Evolutionary conservation across 2,113 vertebrate genomes (phyloP).

Genomic region (Orcinus orca): DNA sequence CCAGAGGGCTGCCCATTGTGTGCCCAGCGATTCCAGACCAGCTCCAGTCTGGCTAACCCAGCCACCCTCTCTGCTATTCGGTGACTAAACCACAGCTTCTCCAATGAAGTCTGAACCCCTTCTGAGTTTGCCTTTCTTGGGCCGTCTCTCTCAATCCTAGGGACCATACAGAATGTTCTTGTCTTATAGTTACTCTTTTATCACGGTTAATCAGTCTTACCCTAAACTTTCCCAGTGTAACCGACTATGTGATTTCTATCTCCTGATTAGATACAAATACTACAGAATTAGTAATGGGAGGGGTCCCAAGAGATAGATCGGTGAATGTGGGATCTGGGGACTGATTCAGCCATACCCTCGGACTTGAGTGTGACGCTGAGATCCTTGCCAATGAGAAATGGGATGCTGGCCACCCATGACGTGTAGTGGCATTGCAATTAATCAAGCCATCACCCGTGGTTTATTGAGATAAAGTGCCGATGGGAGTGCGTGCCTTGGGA

Average conservation of each 20-base stretch:
- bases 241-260: neutral
- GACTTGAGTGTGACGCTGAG: neutral
- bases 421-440: too few species aligned
- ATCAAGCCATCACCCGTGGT: neutral
- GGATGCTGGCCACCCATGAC: neutral
- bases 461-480: neutral
- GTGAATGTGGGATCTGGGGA: neutral
- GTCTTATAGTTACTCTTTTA: neutral
- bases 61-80: neutral
- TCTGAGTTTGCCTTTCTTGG: neutral
- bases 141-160: neutral
- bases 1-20: neutral
- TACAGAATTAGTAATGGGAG: neutral
- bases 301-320: neutral
- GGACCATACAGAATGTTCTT: neutral
- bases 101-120: neutral
- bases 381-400: neutral
- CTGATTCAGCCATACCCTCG: neutral
- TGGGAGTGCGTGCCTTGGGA: neutral
- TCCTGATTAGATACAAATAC: neutral
- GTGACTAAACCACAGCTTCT: neutral
- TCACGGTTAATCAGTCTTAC: neutral
- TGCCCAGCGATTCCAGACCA: neutral
- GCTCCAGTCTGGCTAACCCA: neutral
- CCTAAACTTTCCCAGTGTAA: neutral